A percentile compares a stretch with the other conserved stretches of the same genome.
These are phyloP conservation scores for Drosophila insularis DNA, from an alignment of 1,140 invertebrate genomes.

Conservation along the genomic window DNA sequence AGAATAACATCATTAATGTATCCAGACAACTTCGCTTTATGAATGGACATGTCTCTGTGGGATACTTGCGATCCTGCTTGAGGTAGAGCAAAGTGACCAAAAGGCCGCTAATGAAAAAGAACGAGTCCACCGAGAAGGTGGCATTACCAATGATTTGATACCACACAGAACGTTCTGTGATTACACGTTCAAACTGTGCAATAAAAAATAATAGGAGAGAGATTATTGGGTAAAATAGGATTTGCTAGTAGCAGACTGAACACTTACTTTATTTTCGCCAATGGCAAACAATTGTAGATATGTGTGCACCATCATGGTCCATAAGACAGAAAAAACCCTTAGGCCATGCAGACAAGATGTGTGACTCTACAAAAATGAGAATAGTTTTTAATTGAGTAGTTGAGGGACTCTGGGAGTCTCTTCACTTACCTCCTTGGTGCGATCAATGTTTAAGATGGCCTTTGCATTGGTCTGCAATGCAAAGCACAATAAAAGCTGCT, in stretches of 20 bases:
- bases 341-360: slow-evolving; percentile 92
- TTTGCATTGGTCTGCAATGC: slow-evolving; percentile 84
- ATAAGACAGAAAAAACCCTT: slow-evolving; percentile 91
- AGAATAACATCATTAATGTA: slow-evolving; percentile 85
- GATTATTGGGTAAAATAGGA: too few relatives aligned
- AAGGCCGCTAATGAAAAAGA: slow-evolving; percentile 94
- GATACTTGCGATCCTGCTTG: slow-evolving; percentile 83
- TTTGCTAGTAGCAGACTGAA: too few relatives aligned
- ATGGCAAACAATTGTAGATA: slow-evolving; percentile 91
- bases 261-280: slow-evolving; percentile 85
- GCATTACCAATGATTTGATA: slow-evolving; percentile 94
- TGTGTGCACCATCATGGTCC: slow-evolving; percentile 97
- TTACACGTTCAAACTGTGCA: slow-evolving; percentile 87
- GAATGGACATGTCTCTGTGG: slow-evolving; percentile 57
- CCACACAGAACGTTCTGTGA: slow-evolving; percentile 90
- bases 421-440: slow-evolving; percentile 71
- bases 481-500: slow-evolving; percentile 83
- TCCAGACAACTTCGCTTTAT: slow-evolving; percentile 82
- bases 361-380: slow-evolving; percentile 83
- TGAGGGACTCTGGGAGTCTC: too few relatives aligned
- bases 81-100: slow-evolving; percentile 89
- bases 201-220: too few relatives aligned
- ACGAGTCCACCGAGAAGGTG: slow-evolving; percentile 95
- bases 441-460: slow-evolving; percentile 85
- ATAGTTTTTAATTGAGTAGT: too few relatives aligned